phyloP scores from a whole-genome alignment of 2,797 vertebrate species.

The Crax fasciolata region DNA sequence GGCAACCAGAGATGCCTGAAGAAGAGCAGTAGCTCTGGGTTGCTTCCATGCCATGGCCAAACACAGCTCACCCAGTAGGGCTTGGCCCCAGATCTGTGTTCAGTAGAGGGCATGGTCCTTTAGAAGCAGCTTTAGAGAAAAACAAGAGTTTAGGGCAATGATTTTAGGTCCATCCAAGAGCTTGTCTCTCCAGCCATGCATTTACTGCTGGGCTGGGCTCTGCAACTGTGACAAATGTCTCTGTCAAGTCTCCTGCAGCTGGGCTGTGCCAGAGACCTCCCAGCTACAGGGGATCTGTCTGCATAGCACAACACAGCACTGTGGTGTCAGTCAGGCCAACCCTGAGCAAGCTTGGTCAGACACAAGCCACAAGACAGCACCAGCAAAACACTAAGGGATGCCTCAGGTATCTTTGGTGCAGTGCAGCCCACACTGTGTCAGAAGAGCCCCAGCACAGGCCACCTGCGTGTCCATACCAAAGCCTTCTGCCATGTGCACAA shows the following conservation, averaged over 20 bases:
- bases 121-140: not conserved
- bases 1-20: not conserved
- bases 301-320: not conserved
- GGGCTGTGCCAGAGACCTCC: not conserved
- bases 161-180: not conserved
- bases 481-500: accelerated
- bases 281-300: not conserved
- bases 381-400: accelerated
- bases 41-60: not conserved
- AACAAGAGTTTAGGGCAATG: not conserved
- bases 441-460: not conserved
- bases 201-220: not conserved
- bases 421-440: accelerated
- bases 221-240: not conserved
- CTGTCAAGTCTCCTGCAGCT: not conserved
- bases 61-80: accelerated
- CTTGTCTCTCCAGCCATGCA: not conserved
- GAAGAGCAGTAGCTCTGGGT: not conserved
- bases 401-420: accelerated
- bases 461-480: accelerated
- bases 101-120: not conserved
- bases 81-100: accelerated
- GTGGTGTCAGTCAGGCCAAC: not conserved
- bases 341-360: not conserved
- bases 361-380: accelerated